Evolutionary conservation across 1,140 invertebrate genomes (phyloP).

Genomic region (Thalassaphorura encarpata): DNA sequence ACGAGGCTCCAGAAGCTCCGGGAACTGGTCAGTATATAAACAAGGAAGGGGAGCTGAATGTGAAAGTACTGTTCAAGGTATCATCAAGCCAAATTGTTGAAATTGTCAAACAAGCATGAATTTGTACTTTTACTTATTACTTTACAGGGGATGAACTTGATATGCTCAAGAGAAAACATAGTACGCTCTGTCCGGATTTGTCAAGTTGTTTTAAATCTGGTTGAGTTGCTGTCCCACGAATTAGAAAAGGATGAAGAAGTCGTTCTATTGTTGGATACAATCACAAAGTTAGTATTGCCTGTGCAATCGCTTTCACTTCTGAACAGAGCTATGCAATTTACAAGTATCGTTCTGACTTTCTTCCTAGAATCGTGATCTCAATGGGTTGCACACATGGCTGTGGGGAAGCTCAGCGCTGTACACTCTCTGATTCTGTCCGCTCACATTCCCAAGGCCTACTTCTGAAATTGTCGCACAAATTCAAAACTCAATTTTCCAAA

Average conservation of each 20-base stretch:
- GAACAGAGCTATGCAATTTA: background rate
- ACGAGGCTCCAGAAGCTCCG: constrained; percentile 56
- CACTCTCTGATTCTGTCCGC: constrained; percentile 77
- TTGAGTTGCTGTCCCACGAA: constrained; percentile 73
- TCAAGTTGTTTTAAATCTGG: constrained; percentile 77
- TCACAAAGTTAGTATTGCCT: constrained; percentile 25
- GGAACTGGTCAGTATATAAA: constrained; percentile 89
- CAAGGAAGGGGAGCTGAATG: constrained; percentile 84
- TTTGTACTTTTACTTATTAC: background rate
- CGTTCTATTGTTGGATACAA: constrained; percentile 17
- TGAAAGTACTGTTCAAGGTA: constrained; percentile 80
- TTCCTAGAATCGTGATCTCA: constrained; percentile 65
- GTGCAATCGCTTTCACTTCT: background rate
- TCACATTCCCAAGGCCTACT: constrained; percentile 78
- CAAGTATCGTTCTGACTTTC: background rate
- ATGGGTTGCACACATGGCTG: constrained; percentile 89
- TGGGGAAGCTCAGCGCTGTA: constrained; percentile 68
- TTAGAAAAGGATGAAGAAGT: constrained; percentile 26
- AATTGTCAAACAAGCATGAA: background rate
- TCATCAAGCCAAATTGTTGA: background rate
- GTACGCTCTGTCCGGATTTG: constrained; percentile 74
- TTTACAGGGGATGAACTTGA: constrained; percentile 67
- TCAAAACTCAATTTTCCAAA: constrained; percentile 52
- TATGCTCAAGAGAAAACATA: constrained; percentile 62
- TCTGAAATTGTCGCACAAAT: constrained; percentile 54